Conservation (phyloP, 2,797 vertebrate genomes). For the Antrozous pallidus region DNA sequence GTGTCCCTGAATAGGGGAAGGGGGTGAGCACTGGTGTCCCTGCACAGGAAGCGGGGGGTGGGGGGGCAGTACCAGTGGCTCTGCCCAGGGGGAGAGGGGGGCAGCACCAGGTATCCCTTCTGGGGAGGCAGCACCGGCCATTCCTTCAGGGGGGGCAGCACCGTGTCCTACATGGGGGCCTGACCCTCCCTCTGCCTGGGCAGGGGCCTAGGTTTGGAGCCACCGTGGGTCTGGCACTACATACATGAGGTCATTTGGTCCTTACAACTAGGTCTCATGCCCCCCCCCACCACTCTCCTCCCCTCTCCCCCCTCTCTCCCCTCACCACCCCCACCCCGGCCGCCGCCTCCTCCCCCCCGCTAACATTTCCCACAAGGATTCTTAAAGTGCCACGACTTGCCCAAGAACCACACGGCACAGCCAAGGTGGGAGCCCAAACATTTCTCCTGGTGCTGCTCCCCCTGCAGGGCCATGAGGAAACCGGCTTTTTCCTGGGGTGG, state of each 20-base stretch:
- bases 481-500: no score
- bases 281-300: no score
- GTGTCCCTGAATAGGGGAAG: no score
- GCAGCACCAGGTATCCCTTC: no score
- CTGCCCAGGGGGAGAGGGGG: no score
- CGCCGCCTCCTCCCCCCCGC: fast-evolving
- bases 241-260: neutral
- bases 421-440: neutral
- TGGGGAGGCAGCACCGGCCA: no score
- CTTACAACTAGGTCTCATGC: neutral
- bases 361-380: neutral
- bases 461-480: neutral
- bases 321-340: no score
- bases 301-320: no score
- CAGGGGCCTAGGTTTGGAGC: neutral
- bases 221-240: neutral
- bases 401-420: neutral
- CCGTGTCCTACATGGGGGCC: no score
- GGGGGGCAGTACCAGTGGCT: neutral
- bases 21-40: no score
- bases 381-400: neutral
- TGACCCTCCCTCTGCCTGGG: fast-evolving
- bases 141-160: no score
- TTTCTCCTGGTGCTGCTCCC: no score
- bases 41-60: fast-evolving